A percentile compares a stretch with the other conserved stretches of the same genome.
Conservation (phyloP, 2,888 invertebrate genomes). For the Drosophila acutilabella region DNA sequence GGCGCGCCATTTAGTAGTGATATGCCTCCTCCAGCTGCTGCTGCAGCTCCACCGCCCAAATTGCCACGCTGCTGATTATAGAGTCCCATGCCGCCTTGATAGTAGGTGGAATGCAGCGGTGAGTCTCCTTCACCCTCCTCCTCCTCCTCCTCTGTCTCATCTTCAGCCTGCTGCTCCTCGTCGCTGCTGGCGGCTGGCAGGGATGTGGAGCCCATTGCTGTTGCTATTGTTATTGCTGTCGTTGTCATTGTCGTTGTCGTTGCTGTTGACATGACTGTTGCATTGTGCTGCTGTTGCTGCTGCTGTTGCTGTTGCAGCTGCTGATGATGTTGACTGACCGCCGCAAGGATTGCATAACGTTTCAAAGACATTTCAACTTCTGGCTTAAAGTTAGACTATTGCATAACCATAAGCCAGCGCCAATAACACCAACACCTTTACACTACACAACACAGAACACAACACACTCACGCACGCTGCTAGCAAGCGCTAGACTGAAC, state of each 20-base stretch:
- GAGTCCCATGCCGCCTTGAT: constrained; percentile 82
- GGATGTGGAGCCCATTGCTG: constrained; percentile 39
- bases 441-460: constrained; percentile 30
- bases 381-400: constrained; percentile 55
- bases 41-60: constrained; percentile 32
- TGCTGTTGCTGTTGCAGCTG: constrained; percentile 47
- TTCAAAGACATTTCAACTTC: constrained; percentile 87
- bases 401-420: constrained; percentile 72
- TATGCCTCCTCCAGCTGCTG: constrained; percentile 64
- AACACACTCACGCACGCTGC: constrained; percentile 34
- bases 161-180: constrained; percentile 31
- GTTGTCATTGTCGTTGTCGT: constrained; percentile 45
- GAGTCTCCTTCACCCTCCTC: constrained; percentile 26
- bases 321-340: constrained; percentile 82
- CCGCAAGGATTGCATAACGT: constrained; percentile 86
- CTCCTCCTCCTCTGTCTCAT: constrained; percentile 1
- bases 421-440: constrained; percentile 43
- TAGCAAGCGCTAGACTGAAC: constrained; percentile 66
- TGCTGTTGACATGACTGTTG: constrained; percentile 57
- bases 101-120: constrained; percentile 74
- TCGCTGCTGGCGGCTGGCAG: constrained; percentile 20
- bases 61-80: constrained; percentile 81
- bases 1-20: constrained; percentile 64
- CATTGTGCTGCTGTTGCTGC: constrained; percentile 46
- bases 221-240: constrained; percentile 33